Evolutionary conservation across 2,888 invertebrate genomes (phyloP).

Genomic region (Tenthredo notha): DNA sequence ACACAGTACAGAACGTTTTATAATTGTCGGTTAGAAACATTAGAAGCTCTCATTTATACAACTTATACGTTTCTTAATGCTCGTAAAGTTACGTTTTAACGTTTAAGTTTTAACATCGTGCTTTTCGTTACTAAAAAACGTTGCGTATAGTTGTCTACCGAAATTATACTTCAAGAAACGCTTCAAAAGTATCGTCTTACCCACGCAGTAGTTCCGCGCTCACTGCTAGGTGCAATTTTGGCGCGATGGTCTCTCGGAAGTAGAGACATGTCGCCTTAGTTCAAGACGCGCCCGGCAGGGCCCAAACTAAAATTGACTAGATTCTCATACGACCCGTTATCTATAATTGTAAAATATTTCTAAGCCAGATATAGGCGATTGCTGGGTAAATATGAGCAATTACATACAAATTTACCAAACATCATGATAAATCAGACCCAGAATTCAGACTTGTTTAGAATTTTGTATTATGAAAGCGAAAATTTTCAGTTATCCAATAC

Average conservation of each 20-base stretch:
- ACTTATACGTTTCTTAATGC: not conserved
- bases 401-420: too few relatives aligned
- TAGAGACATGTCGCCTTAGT: not conserved
- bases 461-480: too few relatives aligned
- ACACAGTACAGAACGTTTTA: not conserved
- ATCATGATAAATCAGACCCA: too few relatives aligned
- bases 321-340: not conserved
- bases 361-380: too few relatives aligned
- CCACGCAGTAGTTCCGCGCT: not conserved
- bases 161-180: not conserved
- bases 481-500: too few relatives aligned
- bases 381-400: too few relatives aligned
- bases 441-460: too few relatives aligned
- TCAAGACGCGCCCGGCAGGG: not conserved
- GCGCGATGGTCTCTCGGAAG: not conserved
- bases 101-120: not conserved
- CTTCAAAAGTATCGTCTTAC: not conserved
- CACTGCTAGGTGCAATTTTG: not conserved
- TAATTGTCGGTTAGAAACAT: not conserved
- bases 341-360: not conserved
- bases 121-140: not conserved
- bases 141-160: not conserved
- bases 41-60: not conserved
- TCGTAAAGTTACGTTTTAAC: not conserved
- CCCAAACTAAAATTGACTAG: not conserved